Evolutionary conservation across 2,797 vertebrate genomes (phyloP).

Genomic region (Enteromius fasciolatus): DNA sequence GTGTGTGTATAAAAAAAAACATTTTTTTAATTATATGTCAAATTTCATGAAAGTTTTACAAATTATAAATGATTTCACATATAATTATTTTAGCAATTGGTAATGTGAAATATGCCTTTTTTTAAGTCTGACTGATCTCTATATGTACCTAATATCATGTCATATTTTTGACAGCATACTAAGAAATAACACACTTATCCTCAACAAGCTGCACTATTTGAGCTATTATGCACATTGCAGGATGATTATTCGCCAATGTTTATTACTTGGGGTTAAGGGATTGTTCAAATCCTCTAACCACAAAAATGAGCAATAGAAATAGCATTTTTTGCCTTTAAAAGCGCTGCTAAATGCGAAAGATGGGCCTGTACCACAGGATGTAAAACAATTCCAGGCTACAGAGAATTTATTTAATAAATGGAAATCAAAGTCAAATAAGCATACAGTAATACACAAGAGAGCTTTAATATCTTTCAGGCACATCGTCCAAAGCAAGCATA

Average conservation of each 20-base stretch:
- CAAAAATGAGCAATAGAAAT: conserved; percentile 10
- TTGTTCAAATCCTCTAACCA: conserved; percentile 6
- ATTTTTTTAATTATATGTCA: no score
- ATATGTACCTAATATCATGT: neutral
- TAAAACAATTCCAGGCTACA: conserved; percentile 38
- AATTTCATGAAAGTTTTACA: no score
- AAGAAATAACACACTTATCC: neutral
- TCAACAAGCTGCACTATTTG: neutral
- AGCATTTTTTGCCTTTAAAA: conserved; percentile 7
- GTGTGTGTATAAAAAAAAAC: no score
- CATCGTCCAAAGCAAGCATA: conserved; percentile 50
- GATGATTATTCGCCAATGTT: neutral
- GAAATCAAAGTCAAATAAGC: conserved; percentile 44
- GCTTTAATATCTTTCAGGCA: conserved; percentile 40
- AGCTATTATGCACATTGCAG: neutral
- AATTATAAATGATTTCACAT: no score
- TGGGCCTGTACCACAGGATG: conserved; percentile 29
- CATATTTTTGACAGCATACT: neutral
- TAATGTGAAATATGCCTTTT: neutral
- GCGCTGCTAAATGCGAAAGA: neutral
- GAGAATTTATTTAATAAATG: conserved; percentile 48
- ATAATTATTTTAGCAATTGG: neutral
- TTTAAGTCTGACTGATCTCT: neutral
- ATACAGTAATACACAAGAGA: conserved; percentile 44
- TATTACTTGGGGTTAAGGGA: conserved; percentile 20